Percentiles rank a stretch among this genome's conserved stretches.
phyloP scores from a whole-genome alignment of 2,888 invertebrate species.

The Tipula confusa region DNA sequence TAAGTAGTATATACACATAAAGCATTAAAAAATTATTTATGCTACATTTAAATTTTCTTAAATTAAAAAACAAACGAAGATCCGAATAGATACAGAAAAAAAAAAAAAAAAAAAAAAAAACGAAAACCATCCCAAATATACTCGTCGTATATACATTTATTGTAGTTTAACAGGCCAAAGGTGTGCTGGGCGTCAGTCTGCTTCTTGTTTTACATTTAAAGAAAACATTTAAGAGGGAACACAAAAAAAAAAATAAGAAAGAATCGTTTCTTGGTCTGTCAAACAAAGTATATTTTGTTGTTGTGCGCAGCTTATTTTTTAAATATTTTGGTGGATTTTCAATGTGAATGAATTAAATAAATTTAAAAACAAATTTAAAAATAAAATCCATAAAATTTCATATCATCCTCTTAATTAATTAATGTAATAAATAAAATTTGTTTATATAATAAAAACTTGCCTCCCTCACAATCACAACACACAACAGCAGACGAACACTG shows the following conservation, averaged over 20 bases:
- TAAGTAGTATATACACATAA: not conserved
- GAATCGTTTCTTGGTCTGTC: not conserved
- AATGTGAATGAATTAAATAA: not conserved
- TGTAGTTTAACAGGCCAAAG: slow-evolving; percentile 30
- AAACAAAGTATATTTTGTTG: not conserved
- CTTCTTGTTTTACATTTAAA: slow-evolving; percentile 28
- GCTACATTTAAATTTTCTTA: not conserved
- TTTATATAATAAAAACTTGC: not conserved
- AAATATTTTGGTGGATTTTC: not conserved
- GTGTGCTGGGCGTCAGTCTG: slow-evolving; percentile 31
- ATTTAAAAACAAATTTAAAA: not conserved
- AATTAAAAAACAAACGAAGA: slow-evolving; percentile 21
- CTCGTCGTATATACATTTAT: not conserved
- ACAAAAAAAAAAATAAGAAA: not conserved
- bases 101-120: not conserved
- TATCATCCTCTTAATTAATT: not conserved
- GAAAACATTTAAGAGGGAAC: not conserved
- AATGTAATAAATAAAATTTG: not conserved
- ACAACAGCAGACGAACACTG: not conserved
- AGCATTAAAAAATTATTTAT: not conserved
- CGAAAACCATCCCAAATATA: slow-evolving; percentile 13
- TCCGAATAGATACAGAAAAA: not conserved
- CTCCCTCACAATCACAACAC: not conserved
- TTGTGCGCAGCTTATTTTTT: too few species aligned
- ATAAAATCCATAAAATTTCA: not conserved